Evolutionary conservation across 2,888 invertebrate genomes (phyloP), one percentile per base, ranked within the genome.

Genomic region (Caenorhabditis sinica): DNA sequence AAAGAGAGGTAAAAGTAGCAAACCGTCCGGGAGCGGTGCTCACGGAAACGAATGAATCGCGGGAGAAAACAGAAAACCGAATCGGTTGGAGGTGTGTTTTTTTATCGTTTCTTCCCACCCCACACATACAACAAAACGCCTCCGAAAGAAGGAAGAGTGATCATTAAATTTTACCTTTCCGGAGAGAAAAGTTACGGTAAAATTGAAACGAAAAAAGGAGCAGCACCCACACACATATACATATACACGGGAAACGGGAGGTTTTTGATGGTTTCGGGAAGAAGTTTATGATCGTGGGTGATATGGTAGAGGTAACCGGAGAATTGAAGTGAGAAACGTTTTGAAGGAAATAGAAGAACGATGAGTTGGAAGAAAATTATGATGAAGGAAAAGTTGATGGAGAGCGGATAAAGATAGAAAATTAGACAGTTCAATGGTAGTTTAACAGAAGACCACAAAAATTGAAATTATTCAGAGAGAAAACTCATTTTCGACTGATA

Each of bases 41-140:
- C 49, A 20, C 36, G 45, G 61, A 73, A 63, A 73, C 51, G 61
- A 71, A 73, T 73, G 73, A 73, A 74, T 15, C 63, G 74, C 65
- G 60, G 69, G 72, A 69, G 53, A 60, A 43, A 72, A n/a, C n/a
- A 40, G 40, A 40, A 40, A 40, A 6, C 40, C 53, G 23, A 53
- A 65, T 30, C 28, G 53, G 65, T 56, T 65, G 53, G 74, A 65
- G 61, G 45, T 33, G 60, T 33, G 63, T 45, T 74, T 74, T n/a
- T n/a, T 73, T 73, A 73, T 73, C 51, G 20, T 13, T 40, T 40
- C 6, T 40, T 40, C 63, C 25, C 25, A n/a, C 49, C n/a, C 20
- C 45, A 51, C 74, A 17, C 65, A 74, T 65, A 33, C 20, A n/a
- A n/a, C n/a, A 17, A 40, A 25, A 25, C 28, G 60, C 71, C 43